Evolutionary conservation across 2,888 invertebrate genomes (phyloP), one percentile per base, ranked within the genome.

Genomic region (Tetheella fluctuosa): DNA sequence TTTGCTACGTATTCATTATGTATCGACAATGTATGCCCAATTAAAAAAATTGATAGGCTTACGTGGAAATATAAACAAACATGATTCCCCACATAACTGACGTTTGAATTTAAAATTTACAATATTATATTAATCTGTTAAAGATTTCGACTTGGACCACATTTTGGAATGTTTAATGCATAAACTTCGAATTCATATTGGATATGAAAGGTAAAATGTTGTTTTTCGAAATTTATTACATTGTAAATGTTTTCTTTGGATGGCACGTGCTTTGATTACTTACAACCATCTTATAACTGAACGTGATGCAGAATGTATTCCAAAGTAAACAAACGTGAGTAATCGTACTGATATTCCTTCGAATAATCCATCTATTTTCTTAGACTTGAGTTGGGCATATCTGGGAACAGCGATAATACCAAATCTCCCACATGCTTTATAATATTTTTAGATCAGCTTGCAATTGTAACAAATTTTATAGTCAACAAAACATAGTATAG

Each of bases 251-350:
- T 71, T 71, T 64, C 65, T 67, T 68, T 64, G 61, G 48, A 39
- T 61, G 59, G 64, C 71, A 74, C 77, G 74, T 79, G 78, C 73
- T 72, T 76, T 76, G 78, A 79, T 76, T 78, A 69, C 71, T 68
- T 70, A 68, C 63, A 48, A 48, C 48, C 48, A 20, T 48, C 17
- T 48, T 20, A 48, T 20, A 76, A 71, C 70, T 68, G 64, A 71
- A 74, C 78, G 75, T 79, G 79, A 74, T 79, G 74, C 77, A 70
- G 73, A 78, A 78, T 80, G 71, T 75, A 73, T 76, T 76, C 67
- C 73, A 71, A 71, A 68, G 73, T 81, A 83, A 82, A 82, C 81
- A 82, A 79, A 71, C 72, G 77, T 83, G 83, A 83, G 77, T 81
- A 81, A 83, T 73, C 74, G 71, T 68, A 65, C 69, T 76, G 75